These are phyloP conservation scores for Oryzias celebensis DNA, from an alignment of 2,113 vertebrate genomes.

Conservation along the genomic window DNA sequence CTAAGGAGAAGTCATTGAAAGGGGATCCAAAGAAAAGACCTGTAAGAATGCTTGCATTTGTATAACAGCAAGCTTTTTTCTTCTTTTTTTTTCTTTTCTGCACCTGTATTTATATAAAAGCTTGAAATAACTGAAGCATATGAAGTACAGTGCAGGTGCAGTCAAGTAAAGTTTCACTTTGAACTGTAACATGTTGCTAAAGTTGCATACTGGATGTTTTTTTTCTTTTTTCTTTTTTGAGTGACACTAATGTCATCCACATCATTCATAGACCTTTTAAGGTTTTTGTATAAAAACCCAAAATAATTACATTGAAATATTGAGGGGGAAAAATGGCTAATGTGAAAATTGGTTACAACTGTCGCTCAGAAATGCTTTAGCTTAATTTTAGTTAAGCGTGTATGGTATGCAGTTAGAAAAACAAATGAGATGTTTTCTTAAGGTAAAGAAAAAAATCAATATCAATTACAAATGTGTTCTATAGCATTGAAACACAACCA, in stretches of 20 bases:
- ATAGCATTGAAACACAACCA: constrained; percentile 35
- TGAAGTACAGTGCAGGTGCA: too few relatives aligned
- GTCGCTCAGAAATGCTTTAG: constrained; percentile 17
- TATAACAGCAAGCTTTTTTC: not conserved
- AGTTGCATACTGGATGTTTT: too few relatives aligned
- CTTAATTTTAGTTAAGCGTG: constrained; percentile 18
- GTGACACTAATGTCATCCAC: too few relatives aligned
- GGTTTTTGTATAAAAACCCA: constrained; percentile 4
- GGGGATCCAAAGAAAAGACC: constrained; percentile 13
- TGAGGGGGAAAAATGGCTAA: not conserved
- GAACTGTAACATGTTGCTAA: too few relatives aligned
- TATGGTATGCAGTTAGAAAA: constrained; percentile 25
- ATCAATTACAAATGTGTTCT: constrained; percentile 54
- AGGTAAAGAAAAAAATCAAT: constrained; percentile 30
- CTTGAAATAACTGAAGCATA: not conserved
- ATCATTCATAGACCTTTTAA: too few relatives aligned
- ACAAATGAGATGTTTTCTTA: constrained; percentile 31
- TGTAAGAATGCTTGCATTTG: not conserved
- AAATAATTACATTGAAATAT: constrained; percentile 15
- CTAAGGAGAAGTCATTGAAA: constrained; percentile 51
- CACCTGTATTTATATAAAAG: not conserved
- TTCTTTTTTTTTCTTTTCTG: not conserved
- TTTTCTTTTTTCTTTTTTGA: too few relatives aligned
- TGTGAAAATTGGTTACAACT: constrained; percentile 18
- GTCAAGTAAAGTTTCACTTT: too few relatives aligned